Base-by-base conservation (phyloP, 2,113 vertebrate genomes). In the Trichechus manatus region DNA sequence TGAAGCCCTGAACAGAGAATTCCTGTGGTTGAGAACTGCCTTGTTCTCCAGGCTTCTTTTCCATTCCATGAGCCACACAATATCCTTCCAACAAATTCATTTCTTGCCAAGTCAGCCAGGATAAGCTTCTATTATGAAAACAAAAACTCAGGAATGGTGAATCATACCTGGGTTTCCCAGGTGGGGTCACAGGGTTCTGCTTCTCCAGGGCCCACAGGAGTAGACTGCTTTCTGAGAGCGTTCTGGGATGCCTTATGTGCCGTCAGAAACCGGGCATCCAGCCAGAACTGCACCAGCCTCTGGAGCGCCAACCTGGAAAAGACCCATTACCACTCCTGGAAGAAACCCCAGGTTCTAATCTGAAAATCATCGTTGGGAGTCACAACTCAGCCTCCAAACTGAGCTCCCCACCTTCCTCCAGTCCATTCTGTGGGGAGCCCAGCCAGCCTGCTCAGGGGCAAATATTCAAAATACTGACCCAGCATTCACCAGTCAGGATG, bases 101-200 rank as follows among this genome's bases (percentile, higher is more conserved):
- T 91, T 81, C 84, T 74, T 74, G 78, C 83, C 77, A 59, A 68
- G 39, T 75, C 86, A 79, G 92, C 39, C 78, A 75, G 61, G 27
- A 9, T 70, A 27, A 94, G 39, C 47, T 80, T 61, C 89, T 86
- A 2, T 63, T 77, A 63, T 63, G 78, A 90, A 95, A 88, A 72
- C 56, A 61, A 42, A 75, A 81, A 17, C 79, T 72, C 61, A 42
- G 22, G 27, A 77, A 72, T 14, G 59, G 59, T 93, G 72, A 94
- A 2, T 93, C 33, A 66, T 11, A 85, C 8, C 27, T 44, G 59
- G 56, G 72, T 92, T 94, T 94, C 66, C 95, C 78, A 66, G 77
- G 63, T 88, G 17, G 31, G 4, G 10, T 27, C 13, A 4, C 81
- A 36, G 31, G 42, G 19, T 90, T 59, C 56, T 70, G 53, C 72